Evolutionary conservation across 2,888 invertebrate species (phyloP).

Genomic region (Melolontha melolontha): DNA sequence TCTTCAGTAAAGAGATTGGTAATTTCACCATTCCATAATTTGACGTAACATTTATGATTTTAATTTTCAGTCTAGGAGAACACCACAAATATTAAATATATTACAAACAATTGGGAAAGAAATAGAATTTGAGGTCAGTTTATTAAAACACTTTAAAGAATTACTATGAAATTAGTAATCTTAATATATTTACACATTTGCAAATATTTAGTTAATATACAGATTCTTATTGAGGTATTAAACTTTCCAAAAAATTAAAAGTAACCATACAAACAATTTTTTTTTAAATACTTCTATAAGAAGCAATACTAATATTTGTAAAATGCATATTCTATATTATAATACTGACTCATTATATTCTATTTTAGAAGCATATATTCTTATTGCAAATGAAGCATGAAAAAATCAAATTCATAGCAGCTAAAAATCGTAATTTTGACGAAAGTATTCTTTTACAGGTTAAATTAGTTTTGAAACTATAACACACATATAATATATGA

Average conservation of each 20-base stretch:
- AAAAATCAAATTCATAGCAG: conserved; percentile 46
- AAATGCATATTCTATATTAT: conserved; percentile 8
- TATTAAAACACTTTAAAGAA: too few species aligned
- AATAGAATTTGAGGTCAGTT: conserved; percentile 29
- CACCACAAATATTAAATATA: conserved; percentile 45
- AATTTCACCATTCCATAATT: neutral
- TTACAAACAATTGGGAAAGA: conserved; percentile 13
- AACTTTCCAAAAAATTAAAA: too few species aligned
- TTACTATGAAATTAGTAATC: too few species aligned
- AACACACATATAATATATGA: too few species aligned
- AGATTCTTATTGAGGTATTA: too few species aligned
- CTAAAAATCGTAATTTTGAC: conserved; percentile 47
- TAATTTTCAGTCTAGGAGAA: conserved; percentile 42
- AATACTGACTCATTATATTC: conserved; percentile 6
- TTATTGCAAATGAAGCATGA: conserved; percentile 48
- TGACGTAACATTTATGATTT: neutral
- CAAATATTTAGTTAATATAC: too few species aligned
- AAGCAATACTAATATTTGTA: neutral
- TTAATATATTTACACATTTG: too few species aligned
- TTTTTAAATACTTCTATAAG: too few species aligned
- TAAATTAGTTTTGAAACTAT: neutral
- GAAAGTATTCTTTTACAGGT: conserved; percentile 49
- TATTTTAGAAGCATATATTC: conserved; percentile 49
- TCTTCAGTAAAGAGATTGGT: conserved; percentile 41
- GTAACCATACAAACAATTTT: too few species aligned